phyloP scores from a whole-genome alignment of 2,888 invertebrate species.

The Lysandra coridon region DNA sequence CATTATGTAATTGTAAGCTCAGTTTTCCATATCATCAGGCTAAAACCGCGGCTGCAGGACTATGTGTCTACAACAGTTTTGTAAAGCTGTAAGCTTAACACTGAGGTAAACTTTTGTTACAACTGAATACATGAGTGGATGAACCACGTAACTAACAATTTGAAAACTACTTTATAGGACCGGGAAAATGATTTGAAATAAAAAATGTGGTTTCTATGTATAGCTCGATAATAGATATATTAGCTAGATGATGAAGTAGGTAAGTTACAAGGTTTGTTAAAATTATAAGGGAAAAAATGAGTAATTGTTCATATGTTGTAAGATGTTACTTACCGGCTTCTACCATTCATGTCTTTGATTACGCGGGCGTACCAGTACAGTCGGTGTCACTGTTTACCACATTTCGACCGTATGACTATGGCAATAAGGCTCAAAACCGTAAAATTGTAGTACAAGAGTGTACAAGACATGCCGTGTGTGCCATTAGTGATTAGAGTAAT shows the following conservation, averaged over 20 bases:
- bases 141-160: too few species aligned
- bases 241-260: too few species aligned
- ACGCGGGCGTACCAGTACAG: neutral
- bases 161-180: too few species aligned
- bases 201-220: too few species aligned
- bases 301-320: too few species aligned
- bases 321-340: too few species aligned
- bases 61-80: neutral
- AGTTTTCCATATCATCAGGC: neutral
- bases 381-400: neutral
- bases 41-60: neutral
- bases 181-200: too few species aligned
- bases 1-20: neutral
- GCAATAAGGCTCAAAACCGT: neutral
- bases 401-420: neutral
- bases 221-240: too few species aligned
- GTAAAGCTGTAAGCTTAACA: neutral
- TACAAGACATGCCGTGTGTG: neutral
- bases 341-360: too few species aligned
- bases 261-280: too few species aligned
- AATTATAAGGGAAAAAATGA: too few species aligned
- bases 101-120: neutral
- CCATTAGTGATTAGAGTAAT: conserved; percentile 8
- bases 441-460: neutral
- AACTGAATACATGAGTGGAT: too few species aligned